A percentile compares a stretch with the other conserved stretches of the same genome.
Evolutionary conservation across 2,888 invertebrate genomes (phyloP).

Genomic region (Eupithecia centaureata): DNA sequence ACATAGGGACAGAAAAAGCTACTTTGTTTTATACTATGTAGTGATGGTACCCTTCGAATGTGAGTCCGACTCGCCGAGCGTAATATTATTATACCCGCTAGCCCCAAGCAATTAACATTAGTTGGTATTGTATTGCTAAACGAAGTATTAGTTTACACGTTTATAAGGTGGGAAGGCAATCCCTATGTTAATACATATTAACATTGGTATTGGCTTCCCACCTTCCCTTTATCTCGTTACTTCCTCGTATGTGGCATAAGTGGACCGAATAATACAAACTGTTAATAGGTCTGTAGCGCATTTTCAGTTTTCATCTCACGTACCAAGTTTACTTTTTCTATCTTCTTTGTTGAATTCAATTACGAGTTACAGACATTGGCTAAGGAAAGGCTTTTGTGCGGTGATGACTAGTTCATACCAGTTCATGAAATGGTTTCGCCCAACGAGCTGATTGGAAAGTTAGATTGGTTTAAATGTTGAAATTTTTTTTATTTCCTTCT

Average conservation of each 20-base stretch:
- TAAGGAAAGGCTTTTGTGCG: constrained; percentile 57
- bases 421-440: constrained; percentile 46
- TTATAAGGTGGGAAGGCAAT: too few relatives aligned
- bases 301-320: constrained; percentile 73
- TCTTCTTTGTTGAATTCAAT: constrained; percentile 77
- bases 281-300: constrained; percentile 15
- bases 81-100: too few relatives aligned
- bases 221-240: neutral
- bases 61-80: too few relatives aligned
- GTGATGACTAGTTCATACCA: constrained; percentile 48
- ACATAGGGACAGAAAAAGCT: too few relatives aligned
- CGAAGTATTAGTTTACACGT: too few relatives aligned
- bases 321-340: constrained; percentile 75
- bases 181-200: neutral
- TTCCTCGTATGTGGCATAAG: neutral
- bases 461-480: constrained; percentile 12
- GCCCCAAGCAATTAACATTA: too few relatives aligned
- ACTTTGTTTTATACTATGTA: too few relatives aligned
- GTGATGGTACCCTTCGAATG: too few relatives aligned
- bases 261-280: neutral
- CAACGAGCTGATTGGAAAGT: constrained; percentile 28
- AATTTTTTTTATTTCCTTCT: neutral
- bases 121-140: too few relatives aligned
- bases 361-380: constrained; percentile 66
- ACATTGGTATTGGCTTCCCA: neutral